Evolutionary conservation across 2,888 invertebrate genomes (phyloP).

Genomic region (Oeneis ivallda): DNA sequence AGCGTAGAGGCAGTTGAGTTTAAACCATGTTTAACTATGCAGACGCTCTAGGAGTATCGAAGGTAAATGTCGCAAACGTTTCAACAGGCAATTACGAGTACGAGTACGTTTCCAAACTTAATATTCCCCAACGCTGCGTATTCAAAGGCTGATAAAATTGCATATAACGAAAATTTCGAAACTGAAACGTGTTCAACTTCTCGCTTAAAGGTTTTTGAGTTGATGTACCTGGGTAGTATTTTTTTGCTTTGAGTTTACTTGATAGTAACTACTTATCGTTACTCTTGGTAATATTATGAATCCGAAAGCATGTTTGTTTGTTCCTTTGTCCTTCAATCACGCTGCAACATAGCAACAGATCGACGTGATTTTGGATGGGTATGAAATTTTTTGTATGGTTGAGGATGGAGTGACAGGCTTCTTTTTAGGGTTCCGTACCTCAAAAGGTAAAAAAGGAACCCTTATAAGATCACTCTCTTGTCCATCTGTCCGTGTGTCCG

Average conservation of each 20-base stretch:
- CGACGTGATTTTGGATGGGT: too few species aligned
- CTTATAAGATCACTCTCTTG: too few species aligned
- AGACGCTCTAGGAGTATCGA: not conserved
- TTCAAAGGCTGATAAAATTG: constrained; percentile 7
- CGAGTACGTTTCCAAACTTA: constrained; percentile 12
- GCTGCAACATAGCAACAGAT: too few species aligned
- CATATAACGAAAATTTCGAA: not conserved
- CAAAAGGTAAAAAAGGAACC: too few species aligned
- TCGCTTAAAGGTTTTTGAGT: not conserved
- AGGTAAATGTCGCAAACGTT: constrained; percentile 13
- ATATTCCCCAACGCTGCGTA: constrained; percentile 14
- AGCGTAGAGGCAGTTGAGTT: not conserved
- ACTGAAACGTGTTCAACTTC: not conserved
- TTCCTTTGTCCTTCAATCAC: too few species aligned
- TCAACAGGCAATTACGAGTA: constrained; percentile 12
- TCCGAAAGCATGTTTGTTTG: too few species aligned
- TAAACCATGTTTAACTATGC: not conserved
- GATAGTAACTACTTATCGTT: not conserved
- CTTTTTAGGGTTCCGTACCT: too few species aligned
- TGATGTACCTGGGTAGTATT: not conserved
- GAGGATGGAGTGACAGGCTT: too few species aligned
- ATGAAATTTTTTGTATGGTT: too few species aligned
- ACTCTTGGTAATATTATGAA: too few species aligned
- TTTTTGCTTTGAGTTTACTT: not conserved
- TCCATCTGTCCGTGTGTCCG: too few species aligned